Percentiles rank a stretch among this genome's conserved stretches.
phyloP scores from a whole-genome alignment of 2,888 invertebrate genomes.

The Cephus runcator region DNA sequence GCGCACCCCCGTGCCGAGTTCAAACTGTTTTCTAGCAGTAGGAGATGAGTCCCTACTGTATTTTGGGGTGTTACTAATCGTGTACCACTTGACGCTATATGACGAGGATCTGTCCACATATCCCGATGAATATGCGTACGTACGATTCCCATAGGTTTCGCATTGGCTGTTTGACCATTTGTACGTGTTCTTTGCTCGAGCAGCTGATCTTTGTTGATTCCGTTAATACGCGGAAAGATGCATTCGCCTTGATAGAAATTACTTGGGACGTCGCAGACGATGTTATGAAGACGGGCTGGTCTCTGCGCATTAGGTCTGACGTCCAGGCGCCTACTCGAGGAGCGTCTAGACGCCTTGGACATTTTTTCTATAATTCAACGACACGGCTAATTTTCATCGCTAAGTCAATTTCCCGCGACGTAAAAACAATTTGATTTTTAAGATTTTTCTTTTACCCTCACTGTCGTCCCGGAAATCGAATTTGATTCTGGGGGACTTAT shows the following conservation, averaged over 20 bases:
- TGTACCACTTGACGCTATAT: conserved; percentile 58
- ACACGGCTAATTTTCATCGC: background rate
- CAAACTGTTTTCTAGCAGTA: conserved; percentile 15
- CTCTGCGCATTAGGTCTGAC: background rate
- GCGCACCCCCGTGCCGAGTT: conserved; percentile 30
- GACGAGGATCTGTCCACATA: conserved; percentile 24
- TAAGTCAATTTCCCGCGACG: background rate
- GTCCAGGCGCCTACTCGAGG: background rate
- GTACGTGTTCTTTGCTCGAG: conserved; percentile 27
- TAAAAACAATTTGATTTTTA: background rate
- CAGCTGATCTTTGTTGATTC: background rate
- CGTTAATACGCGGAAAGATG: background rate
- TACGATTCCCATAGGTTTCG: background rate
- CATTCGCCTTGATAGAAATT: background rate
- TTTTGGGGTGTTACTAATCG: conserved; percentile 43
- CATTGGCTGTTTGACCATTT: conserved; percentile 9
- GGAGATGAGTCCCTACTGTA: conserved; percentile 6
- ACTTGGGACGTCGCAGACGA: background rate
- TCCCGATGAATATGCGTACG: background rate
- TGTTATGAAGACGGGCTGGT: background rate
- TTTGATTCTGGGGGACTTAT: background rate
- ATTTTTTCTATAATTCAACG: background rate
- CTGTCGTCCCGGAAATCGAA: background rate
- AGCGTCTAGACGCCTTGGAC: background rate
- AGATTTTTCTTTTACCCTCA: background rate